Percentiles rank a stretch among this genome's conserved stretches.
Evolutionary conservation across 37 sponge, comb jelly and placozoan genomes (phyloP).

Genomic region (Corticium candelabrum): DNA sequence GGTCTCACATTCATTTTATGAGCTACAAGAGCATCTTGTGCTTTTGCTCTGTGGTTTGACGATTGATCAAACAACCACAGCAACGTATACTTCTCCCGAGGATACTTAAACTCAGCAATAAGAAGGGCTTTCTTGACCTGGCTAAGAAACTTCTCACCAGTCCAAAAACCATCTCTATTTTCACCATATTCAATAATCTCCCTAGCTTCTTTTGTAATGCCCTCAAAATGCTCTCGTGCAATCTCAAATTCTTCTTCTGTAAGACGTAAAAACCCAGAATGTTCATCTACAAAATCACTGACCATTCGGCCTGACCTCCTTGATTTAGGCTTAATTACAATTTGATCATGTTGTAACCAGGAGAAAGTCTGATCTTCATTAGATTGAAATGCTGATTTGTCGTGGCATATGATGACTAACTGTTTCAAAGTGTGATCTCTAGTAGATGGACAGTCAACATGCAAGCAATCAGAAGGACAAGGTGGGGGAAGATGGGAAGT

Average conservation of each 20-base stretch:
- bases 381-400: slow-evolving; percentile 34
- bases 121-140: slow-evolving; percentile 27
- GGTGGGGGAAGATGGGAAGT: background rate
- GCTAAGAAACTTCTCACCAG: slow-evolving; percentile 15
- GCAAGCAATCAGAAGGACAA: background rate
- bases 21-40: slow-evolving; percentile 23
- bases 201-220: slow-evolving; percentile 7
- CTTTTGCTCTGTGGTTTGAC: slow-evolving; percentile 14
- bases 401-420: slow-evolving; percentile 33
- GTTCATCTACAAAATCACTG: slow-evolving; percentile 46
- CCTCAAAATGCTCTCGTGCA: background rate
- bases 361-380: slow-evolving; percentile 31
- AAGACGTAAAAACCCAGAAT: slow-evolving; percentile 20
- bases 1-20: slow-evolving; percentile 36
- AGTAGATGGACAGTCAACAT: background rate
- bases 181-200: slow-evolving; percentile 1
- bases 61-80: slow-evolving; percentile 36
- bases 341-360: slow-evolving; percentile 14
- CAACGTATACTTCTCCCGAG: slow-evolving; percentile 3
- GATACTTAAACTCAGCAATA: slow-evolving; percentile 29
- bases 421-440: background rate
- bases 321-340: slow-evolving; percentile 26
- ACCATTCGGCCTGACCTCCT: slow-evolving; percentile 34
- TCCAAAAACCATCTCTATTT: slow-evolving; percentile 30
- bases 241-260: background rate